Conservation (phyloP, 2,797 vertebrate genomes). For the Arctocebus calabarensis region DNA sequence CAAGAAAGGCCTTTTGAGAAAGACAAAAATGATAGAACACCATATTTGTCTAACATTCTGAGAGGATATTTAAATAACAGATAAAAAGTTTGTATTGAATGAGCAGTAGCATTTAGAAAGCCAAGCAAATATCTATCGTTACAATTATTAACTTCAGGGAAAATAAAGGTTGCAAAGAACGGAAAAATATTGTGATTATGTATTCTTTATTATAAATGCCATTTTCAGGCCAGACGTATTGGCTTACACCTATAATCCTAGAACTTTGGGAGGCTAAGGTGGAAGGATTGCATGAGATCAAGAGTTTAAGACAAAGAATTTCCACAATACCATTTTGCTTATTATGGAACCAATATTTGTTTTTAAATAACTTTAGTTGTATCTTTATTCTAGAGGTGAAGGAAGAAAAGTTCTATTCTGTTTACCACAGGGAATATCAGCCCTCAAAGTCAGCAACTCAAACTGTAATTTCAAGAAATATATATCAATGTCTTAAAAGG, state of each 20-base stretch:
- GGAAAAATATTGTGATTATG: neutral
- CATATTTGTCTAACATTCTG: neutral
- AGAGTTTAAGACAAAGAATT: neutral
- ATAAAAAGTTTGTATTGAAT: neutral
- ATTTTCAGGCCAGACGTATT: neutral
- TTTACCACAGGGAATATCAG: conserved; percentile 69
- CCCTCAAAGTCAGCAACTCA: conserved; percentile 59
- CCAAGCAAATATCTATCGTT: neutral
- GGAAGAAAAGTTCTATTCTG: conserved; percentile 35
- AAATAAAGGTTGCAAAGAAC: neutral
- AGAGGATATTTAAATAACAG: neutral
- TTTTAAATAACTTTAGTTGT: conserved; percentile 81
- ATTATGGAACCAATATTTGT: conserved; percentile 74
- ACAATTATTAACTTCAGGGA: neutral
- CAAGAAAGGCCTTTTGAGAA: neutral
- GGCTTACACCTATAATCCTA: neutral
- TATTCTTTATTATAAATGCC: neutral
- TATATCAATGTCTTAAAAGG: conserved; percentile 32
- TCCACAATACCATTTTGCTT: conserved; percentile 70
- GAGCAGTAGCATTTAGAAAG: neutral
- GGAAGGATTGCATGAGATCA: neutral
- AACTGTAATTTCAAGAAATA: conserved; percentile 64
- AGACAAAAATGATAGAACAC: neutral
- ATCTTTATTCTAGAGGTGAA: conserved; percentile 61
- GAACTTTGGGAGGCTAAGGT: neutral